Evolutionary conservation across 2,797 vertebrate species (phyloP), one percentile per base, ranked within the genome.

Genomic region (Pristis pectinata): DNA sequence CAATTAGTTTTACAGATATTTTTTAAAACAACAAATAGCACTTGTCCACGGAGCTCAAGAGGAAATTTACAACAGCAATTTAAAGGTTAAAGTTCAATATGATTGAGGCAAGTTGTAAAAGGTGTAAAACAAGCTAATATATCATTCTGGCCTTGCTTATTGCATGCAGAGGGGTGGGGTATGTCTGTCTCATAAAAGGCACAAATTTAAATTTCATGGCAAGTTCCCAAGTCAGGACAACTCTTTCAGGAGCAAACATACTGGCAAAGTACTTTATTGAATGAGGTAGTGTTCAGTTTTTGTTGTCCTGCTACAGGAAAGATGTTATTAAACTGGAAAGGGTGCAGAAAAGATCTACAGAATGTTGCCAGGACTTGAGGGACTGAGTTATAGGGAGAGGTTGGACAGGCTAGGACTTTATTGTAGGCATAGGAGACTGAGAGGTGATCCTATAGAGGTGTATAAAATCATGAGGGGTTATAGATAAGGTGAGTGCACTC

Each of bases 21-120:
- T 74, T 74, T 91, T 41, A 37, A 91, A 91, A 91, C n/a, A 37
- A 91, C 87, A 64, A 89, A 91, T n/a, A 91, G 41, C 59, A 67
- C 67, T 41, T 41, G 61, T 37, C n/a, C 37, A 37, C 59, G n/a
- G 37, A 91, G 17, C 34, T 41, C n/a, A 41, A 44, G n/a, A 64
- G 59, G 87, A 91, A 64, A 91, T 41, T 91, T 91, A 91, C 15
- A 37, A 64, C 59, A 17, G 19, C 87, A 22, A 91, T 91, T 91
- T 19, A 91, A 64, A 89, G 59, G 59, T 64, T 91, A 64, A 41
- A 64, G 59, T 37, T 64, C 19, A 64, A 37, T 24, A 15, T 10
- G 17, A 91, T 91, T 41, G 17, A n/a, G n/a, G 59, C 59, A 61
- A 19, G 19, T 56, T 4, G 30, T 59, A 87, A 87, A 87, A 34